Evolutionary conservation across 2,888 invertebrate genomes (phyloP).

Genomic region (Melieria picta): DNA sequence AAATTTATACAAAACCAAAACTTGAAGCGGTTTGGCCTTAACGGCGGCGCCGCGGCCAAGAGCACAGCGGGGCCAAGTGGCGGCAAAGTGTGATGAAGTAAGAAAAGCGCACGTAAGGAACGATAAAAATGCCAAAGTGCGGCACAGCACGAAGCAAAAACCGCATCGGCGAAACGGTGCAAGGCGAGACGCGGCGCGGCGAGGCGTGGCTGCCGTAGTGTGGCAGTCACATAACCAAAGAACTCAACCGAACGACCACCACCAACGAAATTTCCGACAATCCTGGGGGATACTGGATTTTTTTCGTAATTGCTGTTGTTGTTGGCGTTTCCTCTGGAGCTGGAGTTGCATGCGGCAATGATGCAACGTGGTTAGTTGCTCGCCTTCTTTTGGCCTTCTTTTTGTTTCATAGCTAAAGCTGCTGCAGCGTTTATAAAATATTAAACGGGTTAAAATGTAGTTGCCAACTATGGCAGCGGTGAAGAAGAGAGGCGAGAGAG

Average conservation of each 20-base stretch:
- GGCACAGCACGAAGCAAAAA: constrained; percentile 29
- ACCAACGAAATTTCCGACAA: constrained; percentile 22
- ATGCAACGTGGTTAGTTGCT: constrained; percentile 23
- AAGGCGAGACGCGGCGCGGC: constrained; percentile 7
- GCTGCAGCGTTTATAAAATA: constrained; percentile 3
- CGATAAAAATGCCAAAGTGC: constrained; percentile 33
- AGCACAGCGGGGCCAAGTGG: background rate
- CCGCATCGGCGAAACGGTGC: constrained; percentile 22
- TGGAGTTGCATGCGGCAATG: background rate
- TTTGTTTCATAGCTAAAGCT: background rate
- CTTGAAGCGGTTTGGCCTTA: background rate
- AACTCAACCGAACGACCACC: constrained; percentile 3
- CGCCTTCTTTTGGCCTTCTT: background rate
- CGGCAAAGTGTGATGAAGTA: background rate
- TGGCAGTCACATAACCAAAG: background rate
- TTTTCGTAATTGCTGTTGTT: constrained; percentile 13
- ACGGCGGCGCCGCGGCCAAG: background rate
- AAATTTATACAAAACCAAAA: constrained; percentile 17
- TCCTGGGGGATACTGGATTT: constrained; percentile 11
- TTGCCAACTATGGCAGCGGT: too few species aligned
- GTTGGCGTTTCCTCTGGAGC: too few species aligned
- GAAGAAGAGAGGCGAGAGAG: too few species aligned
- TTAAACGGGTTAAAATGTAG: constrained; percentile 20
- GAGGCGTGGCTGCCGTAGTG: constrained; percentile 8
- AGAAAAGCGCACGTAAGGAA: constrained; percentile 10